A percentile compares a stretch with the other conserved stretches of the same genome.
These are phyloP conservation scores for Anticlea derivata DNA, from an alignment of 2,888 invertebrate species.

Conservation along the genomic window DNA sequence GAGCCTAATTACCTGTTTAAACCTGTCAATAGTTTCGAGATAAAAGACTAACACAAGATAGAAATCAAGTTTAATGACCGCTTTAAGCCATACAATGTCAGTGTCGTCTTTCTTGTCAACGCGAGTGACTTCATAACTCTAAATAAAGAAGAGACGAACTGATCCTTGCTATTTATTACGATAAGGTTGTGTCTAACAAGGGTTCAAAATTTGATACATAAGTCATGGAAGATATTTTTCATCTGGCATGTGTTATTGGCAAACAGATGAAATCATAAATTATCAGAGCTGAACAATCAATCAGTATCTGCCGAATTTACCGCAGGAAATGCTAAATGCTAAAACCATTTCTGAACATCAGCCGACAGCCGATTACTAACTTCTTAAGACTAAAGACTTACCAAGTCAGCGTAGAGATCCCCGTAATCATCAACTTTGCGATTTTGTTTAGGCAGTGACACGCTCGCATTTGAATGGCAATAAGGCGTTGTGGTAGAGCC, in stretches of 20 bases:
- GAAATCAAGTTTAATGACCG: constrained; percentile 54
- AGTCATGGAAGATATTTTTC: constrained; percentile 23
- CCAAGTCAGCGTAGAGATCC: constrained; percentile 23
- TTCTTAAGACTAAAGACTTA: constrained; percentile 21
- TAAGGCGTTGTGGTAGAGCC: no score
- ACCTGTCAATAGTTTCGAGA: constrained; percentile 39
- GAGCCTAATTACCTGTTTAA: constrained; percentile 30
- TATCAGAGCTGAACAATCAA: constrained; percentile 8
- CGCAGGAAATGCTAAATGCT: background rate
- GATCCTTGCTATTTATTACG: constrained; percentile 28
- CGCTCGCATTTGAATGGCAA: no score
- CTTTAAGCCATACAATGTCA: constrained; percentile 53
- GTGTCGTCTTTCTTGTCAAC: constrained; percentile 46
- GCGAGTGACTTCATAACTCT: constrained; percentile 42
- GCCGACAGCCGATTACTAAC: background rate
- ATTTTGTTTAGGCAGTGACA: no score
- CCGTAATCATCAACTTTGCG: no score
- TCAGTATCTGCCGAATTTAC: constrained; percentile 7
- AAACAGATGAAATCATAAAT: constrained; percentile 18
- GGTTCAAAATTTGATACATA: constrained; percentile 24
- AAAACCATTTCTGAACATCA: constrained; percentile 3
- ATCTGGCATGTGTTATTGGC: constrained; percentile 20
- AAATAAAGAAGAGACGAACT: constrained; percentile 42
- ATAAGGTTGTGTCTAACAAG: constrained; percentile 17
- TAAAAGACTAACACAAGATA: constrained; percentile 46